Percentiles rank a stretch among this genome's conserved stretches.
These are phyloP conservation scores for Malthinus seriepunctatus DNA, from an alignment of 2,888 invertebrate genomes.

Conservation along the genomic window DNA sequence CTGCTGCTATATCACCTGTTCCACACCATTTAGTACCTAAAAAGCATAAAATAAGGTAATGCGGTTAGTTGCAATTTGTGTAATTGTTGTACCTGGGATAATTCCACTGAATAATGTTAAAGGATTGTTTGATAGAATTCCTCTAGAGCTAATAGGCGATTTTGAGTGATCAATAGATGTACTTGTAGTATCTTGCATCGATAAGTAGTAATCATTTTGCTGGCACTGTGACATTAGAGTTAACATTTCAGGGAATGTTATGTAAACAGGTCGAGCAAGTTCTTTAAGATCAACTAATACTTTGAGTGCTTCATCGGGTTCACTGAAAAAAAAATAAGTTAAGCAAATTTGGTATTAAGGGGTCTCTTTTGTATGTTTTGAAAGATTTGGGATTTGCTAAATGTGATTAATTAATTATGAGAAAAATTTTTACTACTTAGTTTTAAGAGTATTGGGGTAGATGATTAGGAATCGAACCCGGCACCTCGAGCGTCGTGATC, in stretches of 20 bases:
- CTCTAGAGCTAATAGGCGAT: conserved; percentile 32
- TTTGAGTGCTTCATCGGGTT: conserved; percentile 68
- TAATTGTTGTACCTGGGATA: conserved; percentile 84
- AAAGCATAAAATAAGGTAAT: conserved; percentile 35
- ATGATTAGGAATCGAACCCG: too few relatives aligned
- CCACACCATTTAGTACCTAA: conserved; percentile 93
- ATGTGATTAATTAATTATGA: too few relatives aligned
- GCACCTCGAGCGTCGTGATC: too few relatives aligned
- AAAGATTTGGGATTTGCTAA: background rate
- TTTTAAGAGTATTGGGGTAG: too few relatives aligned
- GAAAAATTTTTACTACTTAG: too few relatives aligned
- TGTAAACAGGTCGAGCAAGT: conserved; percentile 65
- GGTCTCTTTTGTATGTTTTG: background rate
- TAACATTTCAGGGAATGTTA: conserved; percentile 75
- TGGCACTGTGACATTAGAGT: conserved; percentile 81
- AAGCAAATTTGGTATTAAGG: too few relatives aligned
- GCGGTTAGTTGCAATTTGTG: too few relatives aligned
- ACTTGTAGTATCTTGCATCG: background rate
- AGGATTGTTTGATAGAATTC: conserved; percentile 65
- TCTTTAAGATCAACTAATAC: conserved; percentile 66
- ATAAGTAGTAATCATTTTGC: conserved; percentile 57
- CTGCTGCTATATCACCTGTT: conserved; percentile 82
- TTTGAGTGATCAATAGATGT: background rate
- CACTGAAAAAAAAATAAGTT: conserved; percentile 58
- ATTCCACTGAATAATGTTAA: conserved; percentile 77